These are phyloP conservation scores for Cephus nigrinus DNA, from an alignment of 2,888 invertebrate species.

Conservation along the genomic window DNA sequence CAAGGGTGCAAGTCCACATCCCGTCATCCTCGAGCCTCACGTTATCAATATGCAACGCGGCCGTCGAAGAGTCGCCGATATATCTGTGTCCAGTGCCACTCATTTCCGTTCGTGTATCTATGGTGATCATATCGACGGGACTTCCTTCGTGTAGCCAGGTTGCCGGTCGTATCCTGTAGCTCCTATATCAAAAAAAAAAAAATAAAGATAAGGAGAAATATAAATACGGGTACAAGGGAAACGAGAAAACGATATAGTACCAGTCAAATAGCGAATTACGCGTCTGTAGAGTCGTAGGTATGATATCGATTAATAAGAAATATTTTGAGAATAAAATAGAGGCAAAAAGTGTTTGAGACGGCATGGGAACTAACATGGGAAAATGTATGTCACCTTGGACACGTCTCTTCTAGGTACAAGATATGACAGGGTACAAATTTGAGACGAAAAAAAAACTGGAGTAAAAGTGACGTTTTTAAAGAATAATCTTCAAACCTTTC, in stretches of 20 bases:
- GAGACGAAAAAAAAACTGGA: not conserved
- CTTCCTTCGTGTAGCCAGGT: constrained; percentile 60
- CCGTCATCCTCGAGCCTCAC: constrained; percentile 76
- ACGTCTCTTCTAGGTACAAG: not conserved
- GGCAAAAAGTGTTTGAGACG: not conserved
- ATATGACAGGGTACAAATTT: not conserved
- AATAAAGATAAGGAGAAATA: not conserved
- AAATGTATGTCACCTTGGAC: too few relatives aligned
- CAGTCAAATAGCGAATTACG: too few relatives aligned
- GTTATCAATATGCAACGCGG: constrained; percentile 69
- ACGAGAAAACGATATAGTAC: not conserved
- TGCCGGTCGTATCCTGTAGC: constrained; percentile 60
- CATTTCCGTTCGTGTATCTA: constrained; percentile 63
- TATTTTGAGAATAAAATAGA: not conserved
- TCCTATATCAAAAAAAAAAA: constrained; percentile 35
- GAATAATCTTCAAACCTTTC: not conserved
- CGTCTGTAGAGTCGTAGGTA: not conserved
- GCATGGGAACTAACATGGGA: too few relatives aligned
- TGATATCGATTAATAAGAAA: not conserved
- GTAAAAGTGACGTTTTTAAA: not conserved
- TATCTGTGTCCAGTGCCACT: constrained; percentile 64
- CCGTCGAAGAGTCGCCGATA: constrained; percentile 62
- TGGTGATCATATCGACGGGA: constrained; percentile 63
- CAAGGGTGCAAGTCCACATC: constrained; percentile 77
- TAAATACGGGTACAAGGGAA: not conserved